Evolutionary conservation across 2,113 vertebrate genomes (phyloP).

Genomic region (Zootoca vivipara): DNA sequence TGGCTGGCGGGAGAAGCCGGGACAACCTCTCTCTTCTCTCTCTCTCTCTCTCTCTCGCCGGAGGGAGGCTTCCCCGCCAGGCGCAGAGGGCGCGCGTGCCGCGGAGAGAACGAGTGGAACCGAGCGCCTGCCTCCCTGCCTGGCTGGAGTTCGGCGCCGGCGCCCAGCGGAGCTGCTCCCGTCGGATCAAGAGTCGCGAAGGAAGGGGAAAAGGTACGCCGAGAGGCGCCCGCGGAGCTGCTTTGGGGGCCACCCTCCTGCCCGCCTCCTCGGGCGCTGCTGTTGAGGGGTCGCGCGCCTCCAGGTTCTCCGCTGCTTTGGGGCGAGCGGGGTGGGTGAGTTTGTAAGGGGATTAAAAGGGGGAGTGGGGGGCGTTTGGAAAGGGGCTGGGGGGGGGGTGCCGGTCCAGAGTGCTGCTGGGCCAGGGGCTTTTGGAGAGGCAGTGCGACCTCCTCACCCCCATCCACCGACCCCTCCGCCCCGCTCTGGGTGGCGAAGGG

Average conservation of each 20-base stretch:
- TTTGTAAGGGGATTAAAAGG: no score
- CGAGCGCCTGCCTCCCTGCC: no score
- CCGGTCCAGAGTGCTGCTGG: background rate
- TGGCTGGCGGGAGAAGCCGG: background rate
- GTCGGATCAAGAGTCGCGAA: constrained; percentile 4
- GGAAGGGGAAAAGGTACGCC: background rate
- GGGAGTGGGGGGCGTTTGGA: background rate
- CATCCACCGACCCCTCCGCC: background rate
- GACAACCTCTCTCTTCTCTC: background rate
- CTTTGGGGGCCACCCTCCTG: background rate
- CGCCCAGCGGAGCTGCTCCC: background rate
- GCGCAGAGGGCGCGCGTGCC: background rate
- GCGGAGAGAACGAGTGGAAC: background rate
- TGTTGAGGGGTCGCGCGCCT: background rate
- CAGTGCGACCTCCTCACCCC: background rate
- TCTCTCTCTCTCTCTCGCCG: background rate
- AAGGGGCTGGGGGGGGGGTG: background rate
- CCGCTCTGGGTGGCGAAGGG: background rate
- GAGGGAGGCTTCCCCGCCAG: background rate
- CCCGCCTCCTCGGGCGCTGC: background rate
- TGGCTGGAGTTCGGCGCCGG: background rate
- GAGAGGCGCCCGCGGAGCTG: constrained; percentile 42
- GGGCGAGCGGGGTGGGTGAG: background rate
- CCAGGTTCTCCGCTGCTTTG: background rate
- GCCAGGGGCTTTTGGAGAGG: background rate